Percentiles rank a stretch among this genome's conserved stretches.
Conservation (phyloP, 2,888 invertebrate species). For the Epirrhoe alternata region DNA sequence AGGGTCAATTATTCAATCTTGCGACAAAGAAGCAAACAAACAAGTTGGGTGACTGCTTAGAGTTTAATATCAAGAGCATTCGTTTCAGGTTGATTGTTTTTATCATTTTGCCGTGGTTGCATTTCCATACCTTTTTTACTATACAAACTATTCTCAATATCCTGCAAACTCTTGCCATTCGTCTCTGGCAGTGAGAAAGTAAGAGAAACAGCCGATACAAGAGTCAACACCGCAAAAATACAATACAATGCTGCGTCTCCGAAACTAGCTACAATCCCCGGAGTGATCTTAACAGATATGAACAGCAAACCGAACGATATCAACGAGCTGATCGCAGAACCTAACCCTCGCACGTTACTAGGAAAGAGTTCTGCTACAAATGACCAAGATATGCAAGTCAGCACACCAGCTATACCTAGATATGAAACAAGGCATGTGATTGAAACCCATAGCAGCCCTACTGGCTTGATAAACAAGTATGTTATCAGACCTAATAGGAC, state of each 20-base stretch:
- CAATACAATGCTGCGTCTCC: slow-evolving; percentile 56
- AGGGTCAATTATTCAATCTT: too few relatives aligned
- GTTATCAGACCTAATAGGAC: slow-evolving; percentile 48
- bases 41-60: too few relatives aligned
- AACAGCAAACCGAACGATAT: slow-evolving; percentile 58
- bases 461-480: slow-evolving; percentile 50
- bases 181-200: slow-evolving; percentile 63
- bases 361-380: slow-evolving; percentile 65
- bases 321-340: slow-evolving; percentile 57
- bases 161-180: slow-evolving; percentile 88
- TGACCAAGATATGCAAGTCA: slow-evolving; percentile 58
- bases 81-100: too few relatives aligned
- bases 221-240: slow-evolving; percentile 51
- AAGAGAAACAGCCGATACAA: slow-evolving; percentile 49
- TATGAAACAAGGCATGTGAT: slow-evolving; percentile 54
- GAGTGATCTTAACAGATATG: slow-evolving; percentile 58
- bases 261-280: slow-evolving; percentile 49
- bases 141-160: slow-evolving; percentile 79
- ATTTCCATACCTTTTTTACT: slow-evolving; percentile 34
- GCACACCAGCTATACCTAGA: slow-evolving; percentile 49
- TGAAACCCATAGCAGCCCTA: slow-evolving; percentile 51
- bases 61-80: too few relatives aligned
- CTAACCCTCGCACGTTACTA: slow-evolving; percentile 58
- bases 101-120: neutral
- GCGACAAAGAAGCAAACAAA: too few relatives aligned